Conservation (phyloP, 2,113 vertebrate species). For the Atrichornis clamosus region DNA sequence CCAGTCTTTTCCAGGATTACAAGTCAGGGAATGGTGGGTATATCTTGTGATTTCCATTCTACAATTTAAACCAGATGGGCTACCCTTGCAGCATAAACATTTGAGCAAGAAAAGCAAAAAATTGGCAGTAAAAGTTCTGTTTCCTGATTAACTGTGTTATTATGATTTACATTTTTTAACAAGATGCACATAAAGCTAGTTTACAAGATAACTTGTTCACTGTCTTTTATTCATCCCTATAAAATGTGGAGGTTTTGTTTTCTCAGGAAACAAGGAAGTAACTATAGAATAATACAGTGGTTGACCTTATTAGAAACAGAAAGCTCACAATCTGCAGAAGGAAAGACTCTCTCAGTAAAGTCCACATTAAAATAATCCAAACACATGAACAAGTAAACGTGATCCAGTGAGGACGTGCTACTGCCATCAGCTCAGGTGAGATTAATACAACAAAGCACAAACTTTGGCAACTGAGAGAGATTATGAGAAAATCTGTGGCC, state of each 20-base stretch:
- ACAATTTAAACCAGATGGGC: slow-evolving; percentile 72
- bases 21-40: slow-evolving; percentile 55
- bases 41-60: slow-evolving; percentile 64
- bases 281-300: neutral
- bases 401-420: neutral
- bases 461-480: neutral
- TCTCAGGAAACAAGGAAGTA: neutral
- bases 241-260: slow-evolving; percentile 33
- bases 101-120: slow-evolving; percentile 17
- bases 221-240: slow-evolving; percentile 26
- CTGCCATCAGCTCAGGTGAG: neutral
- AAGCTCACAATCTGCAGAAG: neutral
- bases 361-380: neutral
- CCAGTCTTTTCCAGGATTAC: slow-evolving; percentile 65
- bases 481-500: neutral
- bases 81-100: slow-evolving; percentile 29
- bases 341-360: neutral
- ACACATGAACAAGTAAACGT: neutral
- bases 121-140: slow-evolving; percentile 30
- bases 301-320: slow-evolving; percentile 57
- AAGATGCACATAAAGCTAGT: slow-evolving; percentile 30
- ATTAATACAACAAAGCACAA: neutral
- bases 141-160: slow-evolving; percentile 55
- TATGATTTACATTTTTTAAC: slow-evolving; percentile 36
- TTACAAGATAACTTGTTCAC: slow-evolving; percentile 38